These are phyloP conservation scores for Porites australiensis DNA, from an alignment of 64 coral and sea anemone genomes.

Conservation along the genomic window DNA sequence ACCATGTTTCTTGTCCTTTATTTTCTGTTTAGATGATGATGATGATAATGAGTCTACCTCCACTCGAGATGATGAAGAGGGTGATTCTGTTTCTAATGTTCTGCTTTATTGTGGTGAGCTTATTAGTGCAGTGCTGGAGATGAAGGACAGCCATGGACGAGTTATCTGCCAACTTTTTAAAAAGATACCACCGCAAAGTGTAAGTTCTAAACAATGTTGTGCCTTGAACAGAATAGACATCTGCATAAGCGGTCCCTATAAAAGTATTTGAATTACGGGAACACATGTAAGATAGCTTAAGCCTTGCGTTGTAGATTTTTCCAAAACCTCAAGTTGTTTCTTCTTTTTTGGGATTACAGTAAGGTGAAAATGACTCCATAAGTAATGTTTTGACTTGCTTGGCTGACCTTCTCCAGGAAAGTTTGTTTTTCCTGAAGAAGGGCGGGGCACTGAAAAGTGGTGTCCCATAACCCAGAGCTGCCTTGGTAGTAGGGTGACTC, in stretches of 20 bases:
- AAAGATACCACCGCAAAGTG: constrained; percentile 88
- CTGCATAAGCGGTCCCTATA: background rate
- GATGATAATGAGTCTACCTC: constrained; percentile 84
- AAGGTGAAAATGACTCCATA: no score
- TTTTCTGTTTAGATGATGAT: constrained; percentile 72
- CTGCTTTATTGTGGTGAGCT: constrained; percentile 79
- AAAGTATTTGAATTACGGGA: background rate
- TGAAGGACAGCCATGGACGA: constrained; percentile 87
- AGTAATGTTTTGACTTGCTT: no score
- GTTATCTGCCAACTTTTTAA: constrained; percentile 97
- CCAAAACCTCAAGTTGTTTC: no score
- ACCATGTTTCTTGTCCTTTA: background rate
- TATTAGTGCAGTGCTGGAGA: constrained; percentile 85
- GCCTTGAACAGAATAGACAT: no score
- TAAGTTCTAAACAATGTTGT: background rate
- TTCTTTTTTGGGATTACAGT: no score
- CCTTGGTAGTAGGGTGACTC: no score
- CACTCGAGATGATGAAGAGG: constrained; percentile 84
- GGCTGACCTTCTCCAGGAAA: no score
- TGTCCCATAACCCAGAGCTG: no score
- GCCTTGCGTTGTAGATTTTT: no score
- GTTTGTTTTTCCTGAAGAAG: no score
- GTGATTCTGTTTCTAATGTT: constrained; percentile 54
- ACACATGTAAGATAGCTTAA: no score
- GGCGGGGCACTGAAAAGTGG: no score